phyloP scores from a whole-genome alignment of 2,888 invertebrate genomes.

The Tetropium fuscum region DNA sequence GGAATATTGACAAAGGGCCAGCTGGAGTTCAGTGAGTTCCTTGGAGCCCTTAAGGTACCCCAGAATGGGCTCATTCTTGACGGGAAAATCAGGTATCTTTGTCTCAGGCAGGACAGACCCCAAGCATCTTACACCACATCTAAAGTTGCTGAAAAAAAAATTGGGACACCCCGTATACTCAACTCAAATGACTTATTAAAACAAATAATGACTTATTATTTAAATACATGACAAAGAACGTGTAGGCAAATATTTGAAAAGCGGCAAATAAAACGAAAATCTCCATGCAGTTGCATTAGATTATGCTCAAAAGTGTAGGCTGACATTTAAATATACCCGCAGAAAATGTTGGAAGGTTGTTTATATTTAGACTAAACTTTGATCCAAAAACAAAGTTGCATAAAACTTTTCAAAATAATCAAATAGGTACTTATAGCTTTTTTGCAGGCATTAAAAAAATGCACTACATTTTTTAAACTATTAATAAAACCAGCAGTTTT shows the following conservation, averaged over 20 bases:
- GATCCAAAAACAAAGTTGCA: not conserved
- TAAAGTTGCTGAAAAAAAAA: constrained; percentile 25
- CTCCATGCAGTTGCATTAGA: not conserved
- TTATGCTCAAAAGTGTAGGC: not conserved
- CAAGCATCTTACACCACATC: constrained; percentile 66
- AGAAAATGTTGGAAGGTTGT: constrained; percentile 1
- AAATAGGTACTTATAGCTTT: no score
- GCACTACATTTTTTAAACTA: no score
- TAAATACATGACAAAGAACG: not conserved
- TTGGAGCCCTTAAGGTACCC: constrained; percentile 85
- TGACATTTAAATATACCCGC: not conserved
- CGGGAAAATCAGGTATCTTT: constrained; percentile 75
- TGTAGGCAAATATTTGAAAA: no score
- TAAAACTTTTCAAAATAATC: no score
- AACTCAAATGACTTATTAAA: no score
- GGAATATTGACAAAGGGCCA: constrained; percentile 76
- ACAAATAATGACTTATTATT: no score
- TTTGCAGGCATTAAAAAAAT: not conserved
- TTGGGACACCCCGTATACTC: no score
- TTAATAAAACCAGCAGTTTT: no score
- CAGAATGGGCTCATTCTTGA: constrained; percentile 85
- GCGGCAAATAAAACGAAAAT: not conserved
- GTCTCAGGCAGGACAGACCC: constrained; percentile 76
- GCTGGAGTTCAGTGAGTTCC: constrained; percentile 81
- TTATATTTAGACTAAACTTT: constrained; percentile 3